A percentile compares a stretch with the other conserved stretches of the same genome.
Conservation (phyloP, 1,140 invertebrate genomes). For the Solenopsis invicta region DNA sequence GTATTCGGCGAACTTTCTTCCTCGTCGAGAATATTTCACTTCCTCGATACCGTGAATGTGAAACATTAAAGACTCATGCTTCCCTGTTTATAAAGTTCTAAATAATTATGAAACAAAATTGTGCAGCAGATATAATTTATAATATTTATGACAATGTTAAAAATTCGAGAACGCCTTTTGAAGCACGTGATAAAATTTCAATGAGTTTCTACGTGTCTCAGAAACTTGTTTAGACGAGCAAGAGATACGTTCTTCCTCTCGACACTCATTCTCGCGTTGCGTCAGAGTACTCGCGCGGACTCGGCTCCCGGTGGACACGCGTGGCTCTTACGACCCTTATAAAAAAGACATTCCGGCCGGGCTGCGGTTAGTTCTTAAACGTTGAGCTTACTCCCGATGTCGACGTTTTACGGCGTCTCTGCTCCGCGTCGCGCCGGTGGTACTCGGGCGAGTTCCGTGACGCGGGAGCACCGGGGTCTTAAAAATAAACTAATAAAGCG, state of each 20-base stretch:
- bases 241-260: not conserved
- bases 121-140: not conserved
- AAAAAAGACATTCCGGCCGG: slow-evolving; percentile 59
- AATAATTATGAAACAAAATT: not conserved
- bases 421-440: slow-evolving; percentile 26
- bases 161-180: not conserved
- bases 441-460: slow-evolving; percentile 5
- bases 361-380: slow-evolving; percentile 70
- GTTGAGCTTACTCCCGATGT: slow-evolving; percentile 44
- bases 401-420: slow-evolving; percentile 57
- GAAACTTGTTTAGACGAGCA: slow-evolving; percentile 15
- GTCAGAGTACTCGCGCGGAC: slow-evolving; percentile 2
- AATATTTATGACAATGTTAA: not conserved
- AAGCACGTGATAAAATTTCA: not conserved
- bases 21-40: not conserved
- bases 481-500: slow-evolving; percentile 79
- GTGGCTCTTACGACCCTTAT: slow-evolving; percentile 54
- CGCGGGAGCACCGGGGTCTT: slow-evolving; percentile 31
- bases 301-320: slow-evolving; percentile 4
- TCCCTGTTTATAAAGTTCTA: not conserved
- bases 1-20: not conserved
- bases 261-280: slow-evolving; percentile 12
- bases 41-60: not conserved
- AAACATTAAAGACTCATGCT: not conserved
- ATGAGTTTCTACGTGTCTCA: not conserved